Base-by-base conservation (phyloP, 2,888 invertebrate species). In the Spisula solida region DNA sequence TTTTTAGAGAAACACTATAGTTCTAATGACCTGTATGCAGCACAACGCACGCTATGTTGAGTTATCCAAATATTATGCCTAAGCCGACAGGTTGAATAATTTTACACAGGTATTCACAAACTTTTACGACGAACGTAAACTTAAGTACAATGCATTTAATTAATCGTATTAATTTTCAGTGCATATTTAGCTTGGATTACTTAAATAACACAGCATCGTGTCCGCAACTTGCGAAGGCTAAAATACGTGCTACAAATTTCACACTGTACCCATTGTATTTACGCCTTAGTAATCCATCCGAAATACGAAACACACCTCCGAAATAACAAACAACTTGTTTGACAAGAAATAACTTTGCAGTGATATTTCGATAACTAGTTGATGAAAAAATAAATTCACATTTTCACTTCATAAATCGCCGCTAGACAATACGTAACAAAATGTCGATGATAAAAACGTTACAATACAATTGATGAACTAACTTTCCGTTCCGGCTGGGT, bases 351-450 rank as follows among this genome's bases (percentile, higher is more conserved):
- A 55, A 51, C 31, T 41, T 20, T 34, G 48, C 79, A 12, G 18
- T 75, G 75, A 34, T 75, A 75, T 75, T 75, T 75, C 31, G 4
- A 31, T 25, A 75, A 31, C 75, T 18, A 75, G 75, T 5, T 31
- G 12, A 75, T 75, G 31, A 18, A 75, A 34, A 31, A 31, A 75
- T 34, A 31, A 75, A 34, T 25, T 34, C 14, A 75, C 16, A 31
- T 34, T 75, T 75, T 75, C 31, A 34, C 75, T 75, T 75, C 31
- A 75, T 31, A 12, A 78, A 29, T 56, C 56, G 85, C 85, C 85
- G 41, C 31, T 51, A 85, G 85, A 85, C 85, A 85, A 85, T 83
- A 12, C 55, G n/a, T 34, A 85, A 55, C 48, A 25, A 80, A 80
- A 80, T 80, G 51, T 48, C 48, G n/a, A 25, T 48, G 41, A 78